Evolutionary conservation across 2,797 vertebrate species (phyloP), one percentile per base, ranked within the genome.

Genomic region (Phoebastria nigripes): DNA sequence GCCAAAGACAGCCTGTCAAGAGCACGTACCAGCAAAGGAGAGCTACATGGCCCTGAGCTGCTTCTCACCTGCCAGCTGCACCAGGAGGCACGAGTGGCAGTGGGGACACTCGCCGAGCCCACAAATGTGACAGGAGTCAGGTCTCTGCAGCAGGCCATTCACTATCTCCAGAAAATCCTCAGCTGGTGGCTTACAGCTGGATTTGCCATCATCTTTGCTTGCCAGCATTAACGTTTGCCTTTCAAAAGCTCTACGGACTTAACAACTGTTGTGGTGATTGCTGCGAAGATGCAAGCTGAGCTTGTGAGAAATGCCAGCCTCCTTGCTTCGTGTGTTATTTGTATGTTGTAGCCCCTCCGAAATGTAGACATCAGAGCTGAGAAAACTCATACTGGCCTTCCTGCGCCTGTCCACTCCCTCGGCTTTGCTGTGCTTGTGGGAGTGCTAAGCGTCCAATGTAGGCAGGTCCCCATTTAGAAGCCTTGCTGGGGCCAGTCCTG

Each of bases 191-290:
- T 88, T 59, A 76, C 88, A 81, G 90, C 86, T 94, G 90, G 59
- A 86, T 95, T 96, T 89, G 70, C 83, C 67, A 93, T 94, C 80
- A 87, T 65, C 86, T 90, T 82, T 71, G 67, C 71, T 81, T 85
- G 49, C 87, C 65, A 71, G 51, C 11, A 2, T 44, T 85, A 79
- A 80, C 35, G 19, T 94, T 79, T 90, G 82, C 70, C 72, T 89
- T 94, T 87, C 70, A 77, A 77, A 96, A 90, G 44, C 85, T 56
- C 73, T 69, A 70, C 8, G 0, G 52, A 61, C 62, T 89, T 90
- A 90, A 84, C 93, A 95, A 88, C 88, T 95, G 90, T 82, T 87
- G 91, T 51, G 66, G 55, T 3, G 7, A 96, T 88, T 79, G 82
- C 82, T 91, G 76, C 0, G 0, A 84, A 90, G 58, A 66, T 47